Base-by-base conservation (phyloP, 2,113 vertebrate species). In the Perca flavescens region DNA sequence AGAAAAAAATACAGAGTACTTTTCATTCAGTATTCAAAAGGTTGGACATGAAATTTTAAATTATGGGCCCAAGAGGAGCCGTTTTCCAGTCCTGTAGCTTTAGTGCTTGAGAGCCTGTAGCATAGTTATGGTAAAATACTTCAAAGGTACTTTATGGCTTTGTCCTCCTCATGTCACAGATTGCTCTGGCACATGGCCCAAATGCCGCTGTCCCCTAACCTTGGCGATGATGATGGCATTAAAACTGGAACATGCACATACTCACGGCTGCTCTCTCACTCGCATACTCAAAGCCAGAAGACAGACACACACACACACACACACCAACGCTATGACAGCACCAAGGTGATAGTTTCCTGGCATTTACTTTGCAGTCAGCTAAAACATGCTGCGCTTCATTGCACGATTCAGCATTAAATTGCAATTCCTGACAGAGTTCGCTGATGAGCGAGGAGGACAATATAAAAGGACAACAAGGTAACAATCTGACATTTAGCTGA, bases 181-280 rank as follows among this genome's bases (percentile, higher is more conserved):
- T 80, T 64, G 69, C 80, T 70, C 82, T 82, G 83, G 84, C 80
- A 65, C 67, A 53, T 14, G 74, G 86, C 83, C 86, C 73, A 22
- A 82, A 83, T 49, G 69, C 79, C 80, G 78, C 60, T 1, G 1
- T 77, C n/a, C 57, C n/a, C 60, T 60, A 84, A 92, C 88, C 90
- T 92, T 91, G 86, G 68, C 53, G 17, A 89, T 91, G 87, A 93
- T 87, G 80, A 89, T 75, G 79, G 64, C 85, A 86, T 85, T 91
- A 86, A 90, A 93, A 85, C 31, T 77, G 71, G 76, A 89, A 67
- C 86, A 89, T 83, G 72, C 58, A 78, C 84, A 88, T n/a, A 81
- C 77, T 66, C 47, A 58, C 10, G 3, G 73, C 52, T 66, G 58
- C 52, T 72, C 25, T 72, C 60, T n/a, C 34, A 25, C 22, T 63